Evolutionary conservation across 2,113 vertebrate species (phyloP), one percentile per base, ranked within the genome.

Genomic region (Sitta europaea): DNA sequence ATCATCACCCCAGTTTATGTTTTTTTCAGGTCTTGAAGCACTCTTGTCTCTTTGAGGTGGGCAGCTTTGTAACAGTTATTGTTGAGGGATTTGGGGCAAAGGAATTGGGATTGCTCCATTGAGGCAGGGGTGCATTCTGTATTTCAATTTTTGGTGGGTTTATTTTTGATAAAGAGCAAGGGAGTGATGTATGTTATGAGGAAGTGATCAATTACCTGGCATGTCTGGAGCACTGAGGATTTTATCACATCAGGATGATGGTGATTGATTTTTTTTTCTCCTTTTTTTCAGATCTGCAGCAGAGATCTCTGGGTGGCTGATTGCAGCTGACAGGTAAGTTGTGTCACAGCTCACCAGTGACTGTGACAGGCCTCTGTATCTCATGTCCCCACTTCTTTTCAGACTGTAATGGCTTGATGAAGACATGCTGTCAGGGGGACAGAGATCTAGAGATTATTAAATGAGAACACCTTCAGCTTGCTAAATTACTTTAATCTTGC

Each of bases 381-480:
- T 83, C 16, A 4, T 61, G 6, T 61, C 45, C 65, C n/a, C 10
- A 3, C 66, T 93, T 50, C 35, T 35, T 48, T 42, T 59, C 31
- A 63, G 62, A 28, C 20, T 53, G 24, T 67, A 91, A 76, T 73
- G 66, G 51, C 36, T 90, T 92, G 70, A 65, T 63, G 84, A 57
- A 88, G 88, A 54, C 18, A 3, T 25, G 76, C 63, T 92, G 92
- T 83, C 92, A 87, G 80, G 70, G n/a, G 63, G 80, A 63, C 74
- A n/a, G 86, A 79, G 72, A 25, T n/a, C 58, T 25, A 28, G 82
- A 88, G 79, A 48, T 93, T 91, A 71, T 91, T 89, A 91, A 90
- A 86, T n/a, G 80, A 77, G 86, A 75, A 42, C 22, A 18, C 43
- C 47, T 59, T 47, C 10, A 11, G n/a, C 57, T 90, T 59, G 43